A percentile compares a stretch with the other conserved stretches of the same genome.
Conservation (phyloP, 2,888 invertebrate species). For the Tiphia femorata region DNA sequence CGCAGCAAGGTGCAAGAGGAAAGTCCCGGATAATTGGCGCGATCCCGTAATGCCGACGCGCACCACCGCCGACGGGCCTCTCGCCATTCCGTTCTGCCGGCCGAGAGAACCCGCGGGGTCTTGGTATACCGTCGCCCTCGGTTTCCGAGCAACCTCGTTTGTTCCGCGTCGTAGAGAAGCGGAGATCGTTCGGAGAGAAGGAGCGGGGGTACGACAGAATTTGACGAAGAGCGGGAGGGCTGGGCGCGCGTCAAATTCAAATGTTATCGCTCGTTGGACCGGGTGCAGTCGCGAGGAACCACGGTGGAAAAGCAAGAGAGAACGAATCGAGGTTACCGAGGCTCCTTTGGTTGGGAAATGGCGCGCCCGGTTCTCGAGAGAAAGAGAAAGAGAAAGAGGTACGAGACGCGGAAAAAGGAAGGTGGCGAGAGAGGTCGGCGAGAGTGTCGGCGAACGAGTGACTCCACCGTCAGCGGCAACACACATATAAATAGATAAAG, state of each 20-base stretch:
- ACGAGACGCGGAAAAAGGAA: background rate
- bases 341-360: no score
- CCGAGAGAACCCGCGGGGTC: background rate
- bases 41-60: conserved; percentile 44
- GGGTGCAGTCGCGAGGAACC: no score
- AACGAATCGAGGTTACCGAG: no score
- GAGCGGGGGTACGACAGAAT: background rate
- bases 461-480: conserved; percentile 31
- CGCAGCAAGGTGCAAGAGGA: conserved; percentile 44
- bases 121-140: background rate
- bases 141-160: background rate
- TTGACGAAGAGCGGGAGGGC: no score
- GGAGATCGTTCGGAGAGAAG: background rate
- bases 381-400: conserved; percentile 12
- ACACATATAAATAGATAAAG: conserved; percentile 36
- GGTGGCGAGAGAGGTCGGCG: background rate
- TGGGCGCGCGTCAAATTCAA: no score
- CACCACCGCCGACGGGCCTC: conserved; percentile 7
- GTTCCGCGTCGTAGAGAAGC: background rate
- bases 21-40: conserved; percentile 49
- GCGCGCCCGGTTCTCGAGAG: conserved; percentile 24
- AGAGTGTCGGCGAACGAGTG: conserved; percentile 11
- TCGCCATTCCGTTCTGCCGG: conserved; percentile 14
- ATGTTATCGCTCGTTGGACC: no score
- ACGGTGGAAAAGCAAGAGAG: no score